Conservation (phyloP, 2,113 vertebrate genomes). For the Chloebia gouldiae region DNA sequence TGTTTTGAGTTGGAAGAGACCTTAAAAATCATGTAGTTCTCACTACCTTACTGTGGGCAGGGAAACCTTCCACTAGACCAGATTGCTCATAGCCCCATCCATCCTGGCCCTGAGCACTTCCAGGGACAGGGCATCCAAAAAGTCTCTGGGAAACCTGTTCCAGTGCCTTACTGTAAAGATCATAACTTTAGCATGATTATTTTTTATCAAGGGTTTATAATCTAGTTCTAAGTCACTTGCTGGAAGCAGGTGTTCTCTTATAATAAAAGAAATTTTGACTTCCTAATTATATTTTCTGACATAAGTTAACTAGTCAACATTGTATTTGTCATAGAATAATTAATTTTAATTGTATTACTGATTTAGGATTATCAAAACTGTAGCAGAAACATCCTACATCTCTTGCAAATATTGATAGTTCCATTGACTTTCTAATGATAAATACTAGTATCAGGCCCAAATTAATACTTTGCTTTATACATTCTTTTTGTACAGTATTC, state of each 20-base stretch:
- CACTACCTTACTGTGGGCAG: too few species aligned
- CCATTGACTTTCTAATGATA: conserved; percentile 2
- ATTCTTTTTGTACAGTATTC: neutral
- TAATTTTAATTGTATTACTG: neutral
- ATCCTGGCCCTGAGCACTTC: neutral
- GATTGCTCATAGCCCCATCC: neutral
- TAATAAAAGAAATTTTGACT: neutral
- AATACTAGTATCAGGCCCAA: neutral
- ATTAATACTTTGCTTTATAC: neutral
- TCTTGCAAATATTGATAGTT: neutral
- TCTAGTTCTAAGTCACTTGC: accelerated
- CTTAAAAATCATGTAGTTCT: neutral
- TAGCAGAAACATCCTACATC: neutral
- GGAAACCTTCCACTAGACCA: neutral
- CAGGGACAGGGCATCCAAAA: neutral
- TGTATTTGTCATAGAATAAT: neutral
- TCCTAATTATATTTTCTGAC: neutral
- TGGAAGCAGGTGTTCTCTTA: neutral
- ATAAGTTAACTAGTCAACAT: neutral
- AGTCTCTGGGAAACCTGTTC: neutral
- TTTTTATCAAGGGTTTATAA: neutral
- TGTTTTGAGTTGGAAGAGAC: neutral
- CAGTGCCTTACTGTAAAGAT: neutral
- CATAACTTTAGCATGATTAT: neutral
- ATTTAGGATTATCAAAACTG: neutral